A percentile compares a stretch with the other conserved stretches of the same genome.
phyloP scores from a whole-genome alignment of 2,888 invertebrate genomes.

The Dolichomitus sp. region DNA sequence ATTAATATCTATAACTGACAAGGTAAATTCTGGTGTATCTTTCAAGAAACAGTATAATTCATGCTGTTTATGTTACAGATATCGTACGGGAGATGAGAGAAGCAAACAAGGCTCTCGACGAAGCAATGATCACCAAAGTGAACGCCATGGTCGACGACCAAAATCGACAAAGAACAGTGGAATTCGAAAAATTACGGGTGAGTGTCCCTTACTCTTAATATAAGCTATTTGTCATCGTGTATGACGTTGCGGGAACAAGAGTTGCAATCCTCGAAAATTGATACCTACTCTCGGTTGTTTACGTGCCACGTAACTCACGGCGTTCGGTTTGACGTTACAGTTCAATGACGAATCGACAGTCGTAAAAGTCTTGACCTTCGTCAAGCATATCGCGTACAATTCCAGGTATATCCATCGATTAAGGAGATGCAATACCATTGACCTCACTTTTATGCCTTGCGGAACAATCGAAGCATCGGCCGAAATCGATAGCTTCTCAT shows the following conservation, averaged over 20 bases:
- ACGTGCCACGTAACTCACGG: conserved; percentile 29
- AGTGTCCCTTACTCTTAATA: conserved; percentile 49
- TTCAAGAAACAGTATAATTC: neutral
- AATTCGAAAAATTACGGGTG: conserved; percentile 81
- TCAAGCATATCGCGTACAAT: conserved; percentile 36
- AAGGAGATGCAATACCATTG: conserved; percentile 20
- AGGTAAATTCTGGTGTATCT: too few species aligned
- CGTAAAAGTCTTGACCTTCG: conserved; percentile 25
- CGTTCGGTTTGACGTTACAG: conserved; percentile 10
- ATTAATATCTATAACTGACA: too few species aligned
- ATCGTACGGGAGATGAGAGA: conserved; percentile 84
- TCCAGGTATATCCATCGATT: conserved; percentile 23
- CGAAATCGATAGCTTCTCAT: neutral
- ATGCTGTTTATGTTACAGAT: conserved; percentile 73
- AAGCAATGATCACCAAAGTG: conserved; percentile 81
- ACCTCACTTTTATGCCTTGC: conserved; percentile 49
- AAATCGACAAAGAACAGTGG: conserved; percentile 74
- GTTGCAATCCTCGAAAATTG: conserved; percentile 5
- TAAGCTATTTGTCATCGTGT: neutral
- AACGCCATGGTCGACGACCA: conserved; percentile 80
- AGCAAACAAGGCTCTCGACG: conserved; percentile 83
- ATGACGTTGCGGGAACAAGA: conserved; percentile 14
- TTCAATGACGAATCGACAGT: conserved; percentile 52
- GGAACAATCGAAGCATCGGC: conserved; percentile 21
- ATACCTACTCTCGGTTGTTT: conserved; percentile 25